Evolutionary conservation across 2,888 invertebrate genomes (phyloP).

Genomic region (Euplexia lucipara): DNA sequence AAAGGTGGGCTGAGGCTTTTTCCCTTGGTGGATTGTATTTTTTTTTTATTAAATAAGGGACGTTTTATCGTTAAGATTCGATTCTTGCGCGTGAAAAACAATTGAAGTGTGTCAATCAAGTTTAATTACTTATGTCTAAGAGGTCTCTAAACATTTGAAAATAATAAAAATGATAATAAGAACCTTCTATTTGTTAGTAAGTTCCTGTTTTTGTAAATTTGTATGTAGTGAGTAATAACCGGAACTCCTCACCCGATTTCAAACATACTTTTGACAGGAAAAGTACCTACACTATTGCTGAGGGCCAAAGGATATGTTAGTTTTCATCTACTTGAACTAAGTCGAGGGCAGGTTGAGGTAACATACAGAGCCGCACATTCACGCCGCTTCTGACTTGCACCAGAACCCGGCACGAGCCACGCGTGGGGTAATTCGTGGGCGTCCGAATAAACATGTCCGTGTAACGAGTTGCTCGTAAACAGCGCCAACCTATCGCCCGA

Average conservation of each 20-base stretch:
- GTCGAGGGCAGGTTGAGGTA: too few species aligned
- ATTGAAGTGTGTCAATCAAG: not conserved
- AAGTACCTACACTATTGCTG: too few species aligned
- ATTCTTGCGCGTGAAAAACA: not conserved
- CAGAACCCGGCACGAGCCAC: slow-evolving; percentile 82
- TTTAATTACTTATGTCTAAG: not conserved
- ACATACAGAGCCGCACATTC: not conserved
- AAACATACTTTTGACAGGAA: too few species aligned
- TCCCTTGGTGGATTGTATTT: slow-evolving; percentile 11
- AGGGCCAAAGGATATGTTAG: too few species aligned
- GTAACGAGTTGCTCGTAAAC: slow-evolving; percentile 82
- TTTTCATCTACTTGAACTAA: too few species aligned
- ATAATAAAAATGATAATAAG: not conserved
- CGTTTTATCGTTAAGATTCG: too few species aligned
- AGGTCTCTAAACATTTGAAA: not conserved
- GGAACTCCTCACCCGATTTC: too few species aligned
- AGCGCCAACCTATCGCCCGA: slow-evolving; percentile 72
- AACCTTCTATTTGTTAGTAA: too few species aligned
- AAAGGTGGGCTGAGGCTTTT: slow-evolving; percentile 17
- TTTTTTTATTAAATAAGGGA: too few species aligned
- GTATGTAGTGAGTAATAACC: too few species aligned
- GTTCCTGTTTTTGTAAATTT: too few species aligned
- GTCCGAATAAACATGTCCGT: slow-evolving; percentile 85
- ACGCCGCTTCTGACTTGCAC: slow-evolving; percentile 46
- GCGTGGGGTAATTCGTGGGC: slow-evolving; percentile 84